A percentile compares a stretch with the other conserved stretches of the same genome.
Evolutionary conservation across 2,113 vertebrate species (phyloP).

Genomic region (Ranitomeya variabilis): DNA sequence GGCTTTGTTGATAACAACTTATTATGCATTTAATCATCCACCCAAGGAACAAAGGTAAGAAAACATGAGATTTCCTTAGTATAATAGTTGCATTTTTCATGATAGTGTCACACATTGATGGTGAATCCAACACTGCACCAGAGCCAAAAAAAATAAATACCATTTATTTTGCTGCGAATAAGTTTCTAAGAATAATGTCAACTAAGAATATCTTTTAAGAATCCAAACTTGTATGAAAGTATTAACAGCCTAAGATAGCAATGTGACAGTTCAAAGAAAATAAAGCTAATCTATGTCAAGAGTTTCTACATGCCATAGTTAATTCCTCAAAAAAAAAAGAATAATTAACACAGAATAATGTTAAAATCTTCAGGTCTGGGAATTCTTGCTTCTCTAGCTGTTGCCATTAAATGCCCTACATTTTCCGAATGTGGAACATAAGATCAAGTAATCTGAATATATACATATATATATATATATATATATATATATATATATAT

Average conservation of each 20-base stretch:
- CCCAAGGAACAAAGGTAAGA: conserved; percentile 58
- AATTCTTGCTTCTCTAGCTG: conserved; percentile 60
- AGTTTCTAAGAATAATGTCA: conserved; percentile 17
- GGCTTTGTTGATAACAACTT: conserved; percentile 54
- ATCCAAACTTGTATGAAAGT: conserved; percentile 53
- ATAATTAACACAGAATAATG: conserved; percentile 60
- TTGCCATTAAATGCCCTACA: conserved; percentile 48
- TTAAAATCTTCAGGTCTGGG: conserved; percentile 1
- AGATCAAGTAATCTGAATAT: too few relatives aligned
- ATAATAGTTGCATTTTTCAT: conserved; percentile 25
- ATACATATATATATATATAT: not conserved
- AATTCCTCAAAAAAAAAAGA: conserved; percentile 59
- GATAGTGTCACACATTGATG: not conserved
- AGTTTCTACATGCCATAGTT: conserved; percentile 58
- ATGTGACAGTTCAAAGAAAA: conserved; percentile 62
- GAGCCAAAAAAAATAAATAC: not conserved
- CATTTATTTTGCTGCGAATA: conserved; percentile 49
- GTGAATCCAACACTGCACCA: not conserved
- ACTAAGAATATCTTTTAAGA: conserved; percentile 55
- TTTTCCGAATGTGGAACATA: conserved; percentile 27
- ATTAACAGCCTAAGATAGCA: conserved; percentile 55
- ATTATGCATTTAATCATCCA: conserved; percentile 61
- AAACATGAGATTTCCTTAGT: conserved; percentile 56
- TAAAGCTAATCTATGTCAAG: conserved; percentile 60
- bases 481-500: not conserved